Evolutionary conservation across 2,888 invertebrate species (phyloP).

Genomic region (Clitarchus hookeri): DNA sequence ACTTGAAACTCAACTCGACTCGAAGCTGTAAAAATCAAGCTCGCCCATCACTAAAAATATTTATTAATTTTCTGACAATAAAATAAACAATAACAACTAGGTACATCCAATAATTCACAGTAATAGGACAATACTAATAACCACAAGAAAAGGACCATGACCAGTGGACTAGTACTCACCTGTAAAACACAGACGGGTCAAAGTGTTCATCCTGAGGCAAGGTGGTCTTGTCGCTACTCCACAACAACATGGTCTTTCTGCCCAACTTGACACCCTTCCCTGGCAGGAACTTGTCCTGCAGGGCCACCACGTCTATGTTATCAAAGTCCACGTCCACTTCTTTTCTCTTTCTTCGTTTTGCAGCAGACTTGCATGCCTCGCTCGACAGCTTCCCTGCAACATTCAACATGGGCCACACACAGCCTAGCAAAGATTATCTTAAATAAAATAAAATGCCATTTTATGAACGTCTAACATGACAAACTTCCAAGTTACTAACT

Average conservation of each 20-base stretch:
- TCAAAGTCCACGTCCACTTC: neutral
- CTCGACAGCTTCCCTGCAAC: conserved; percentile 16
- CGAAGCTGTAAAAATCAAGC: too few relatives aligned
- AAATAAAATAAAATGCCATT: too few relatives aligned
- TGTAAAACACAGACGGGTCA: neutral
- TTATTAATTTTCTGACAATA: too few relatives aligned
- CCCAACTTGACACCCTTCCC: neutral
- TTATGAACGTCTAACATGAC: too few relatives aligned
- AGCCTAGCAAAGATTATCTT: too few relatives aligned
- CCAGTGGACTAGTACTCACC: neutral
- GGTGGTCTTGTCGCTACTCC: conserved; percentile 15
- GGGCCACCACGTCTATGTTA: neutral
- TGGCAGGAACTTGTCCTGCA: neutral
- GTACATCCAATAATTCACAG: too few relatives aligned
- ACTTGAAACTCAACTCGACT: too few relatives aligned
- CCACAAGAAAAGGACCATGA: too few relatives aligned
- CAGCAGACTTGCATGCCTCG: neutral
- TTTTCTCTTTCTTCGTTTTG: neutral
- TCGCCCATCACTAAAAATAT: too few relatives aligned
- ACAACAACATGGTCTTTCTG: neutral
- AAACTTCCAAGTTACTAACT: too few relatives aligned
- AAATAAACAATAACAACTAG: too few relatives aligned
- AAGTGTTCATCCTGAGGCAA: conserved; percentile 23
- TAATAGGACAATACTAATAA: too few relatives aligned
- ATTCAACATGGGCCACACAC: neutral